These are phyloP conservation scores for Brachyhypopomus gauderio DNA, from an alignment of 2,113 vertebrate species.

Conservation along the genomic window DNA sequence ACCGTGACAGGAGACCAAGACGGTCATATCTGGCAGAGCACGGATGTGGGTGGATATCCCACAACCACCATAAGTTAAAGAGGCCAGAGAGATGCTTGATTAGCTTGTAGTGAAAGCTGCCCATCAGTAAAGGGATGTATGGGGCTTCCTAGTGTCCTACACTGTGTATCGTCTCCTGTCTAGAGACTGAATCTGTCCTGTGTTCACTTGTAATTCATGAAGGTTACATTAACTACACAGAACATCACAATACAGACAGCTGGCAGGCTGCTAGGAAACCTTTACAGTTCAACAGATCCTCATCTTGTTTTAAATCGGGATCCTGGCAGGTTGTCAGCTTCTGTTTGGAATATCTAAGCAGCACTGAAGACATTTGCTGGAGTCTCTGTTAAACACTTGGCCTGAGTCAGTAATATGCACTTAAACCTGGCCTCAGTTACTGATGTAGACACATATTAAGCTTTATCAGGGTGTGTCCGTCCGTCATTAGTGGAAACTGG, in stretches of 20 bases:
- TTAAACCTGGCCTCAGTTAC: too few relatives aligned
- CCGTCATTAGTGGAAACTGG: too few relatives aligned
- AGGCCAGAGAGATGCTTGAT: neutral
- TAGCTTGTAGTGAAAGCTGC: too few relatives aligned
- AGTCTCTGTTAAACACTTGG: neutral
- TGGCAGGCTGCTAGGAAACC: neutral
- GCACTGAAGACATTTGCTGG: neutral
- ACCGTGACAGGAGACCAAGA: neutral
- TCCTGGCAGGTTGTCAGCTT: conserved; percentile 1
- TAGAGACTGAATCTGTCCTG: neutral
- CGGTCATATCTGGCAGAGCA: neutral
- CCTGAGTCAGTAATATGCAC: too few relatives aligned
- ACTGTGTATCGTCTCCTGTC: too few relatives aligned
- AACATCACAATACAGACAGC: neutral
- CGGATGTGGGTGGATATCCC: neutral
- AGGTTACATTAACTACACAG: neutral
- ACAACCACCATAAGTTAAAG: neutral
- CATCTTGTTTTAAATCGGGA: neutral
- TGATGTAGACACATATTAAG: too few relatives aligned
- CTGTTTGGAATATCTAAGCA: neutral
- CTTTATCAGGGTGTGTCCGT: too few relatives aligned
- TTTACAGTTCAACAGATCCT: neutral
- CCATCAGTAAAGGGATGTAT: neutral
- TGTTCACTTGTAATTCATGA: neutral
- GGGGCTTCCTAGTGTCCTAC: neutral